phyloP scores from a whole-genome alignment of 2,888 invertebrate species.

The Gisinianus flammeolus region DNA sequence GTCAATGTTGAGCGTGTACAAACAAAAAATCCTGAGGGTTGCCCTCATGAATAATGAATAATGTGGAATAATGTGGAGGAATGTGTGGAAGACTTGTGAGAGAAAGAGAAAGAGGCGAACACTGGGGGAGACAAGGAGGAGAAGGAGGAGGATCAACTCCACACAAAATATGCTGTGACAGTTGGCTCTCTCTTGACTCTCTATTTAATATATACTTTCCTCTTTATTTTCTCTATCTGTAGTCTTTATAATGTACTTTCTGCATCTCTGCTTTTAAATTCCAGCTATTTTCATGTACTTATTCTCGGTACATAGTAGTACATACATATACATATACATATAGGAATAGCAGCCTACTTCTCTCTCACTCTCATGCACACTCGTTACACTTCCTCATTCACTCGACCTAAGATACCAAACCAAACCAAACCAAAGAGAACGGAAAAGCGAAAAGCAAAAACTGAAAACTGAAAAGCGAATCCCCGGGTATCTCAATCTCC shows the following conservation, averaged over 20 bases:
- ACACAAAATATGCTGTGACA: too few relatives aligned
- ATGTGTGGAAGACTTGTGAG: too few relatives aligned
- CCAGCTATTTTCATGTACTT: neutral
- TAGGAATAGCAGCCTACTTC: neutral
- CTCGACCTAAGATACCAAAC: neutral
- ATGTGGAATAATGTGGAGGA: too few relatives aligned
- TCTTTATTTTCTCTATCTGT: neutral
- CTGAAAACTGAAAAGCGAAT: neutral
- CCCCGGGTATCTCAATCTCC: neutral
- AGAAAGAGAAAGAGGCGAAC: too few relatives aligned
- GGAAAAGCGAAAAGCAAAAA: neutral
- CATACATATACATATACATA: neutral
- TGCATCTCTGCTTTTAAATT: neutral
- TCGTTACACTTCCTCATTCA: slow-evolving; percentile 5
- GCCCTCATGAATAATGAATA: too few relatives aligned
- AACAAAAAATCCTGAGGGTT: too few relatives aligned
- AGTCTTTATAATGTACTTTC: neutral
- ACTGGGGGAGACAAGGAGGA: too few relatives aligned
- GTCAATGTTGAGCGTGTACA: too few relatives aligned
- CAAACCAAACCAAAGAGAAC: neutral
- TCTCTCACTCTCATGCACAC: neutral
- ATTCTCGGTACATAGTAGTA: neutral
- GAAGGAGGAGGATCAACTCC: too few relatives aligned
- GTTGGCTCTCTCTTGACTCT: neutral
- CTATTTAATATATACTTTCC: neutral